A percentile compares a stretch with the other conserved stretches of the same genome.
Evolutionary conservation across 2,797 vertebrate species (phyloP).

Genomic region (Rhinogobio ventralis): DNA sequence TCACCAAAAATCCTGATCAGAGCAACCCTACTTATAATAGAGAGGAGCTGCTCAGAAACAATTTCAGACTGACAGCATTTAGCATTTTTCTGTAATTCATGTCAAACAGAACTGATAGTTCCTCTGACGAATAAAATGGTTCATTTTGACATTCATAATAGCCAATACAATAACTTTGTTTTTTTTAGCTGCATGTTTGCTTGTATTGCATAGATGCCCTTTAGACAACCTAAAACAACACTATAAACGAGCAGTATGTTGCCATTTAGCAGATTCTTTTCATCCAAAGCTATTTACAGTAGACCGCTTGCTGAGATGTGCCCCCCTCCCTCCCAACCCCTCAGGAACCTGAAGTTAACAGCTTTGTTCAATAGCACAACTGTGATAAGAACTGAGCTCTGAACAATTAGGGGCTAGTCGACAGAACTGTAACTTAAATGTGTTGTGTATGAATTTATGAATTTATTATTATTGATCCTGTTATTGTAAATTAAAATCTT

Average conservation of each 20-base stretch:
- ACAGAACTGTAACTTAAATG: neutral
- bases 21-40: too few species aligned
- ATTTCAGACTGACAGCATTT: too few species aligned
- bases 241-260: conserved; percentile 23
- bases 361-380: conserved; percentile 7
- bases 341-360: conserved; percentile 14
- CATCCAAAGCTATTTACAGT: conserved; percentile 26
- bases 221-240: conserved; percentile 28
- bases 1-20: too few species aligned
- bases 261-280: conserved; percentile 12
- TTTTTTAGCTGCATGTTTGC: neutral
- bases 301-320: neutral
- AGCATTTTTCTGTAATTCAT: too few species aligned
- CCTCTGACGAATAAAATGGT: neutral
- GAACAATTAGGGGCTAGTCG: neutral
- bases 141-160: neutral
- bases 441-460: neutral
- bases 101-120: too few species aligned
- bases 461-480: neutral
- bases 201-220: conserved; percentile 6
- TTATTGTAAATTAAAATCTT: neutral
- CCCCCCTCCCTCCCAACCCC: neutral
- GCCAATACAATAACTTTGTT: neutral
- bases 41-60: too few species aligned
- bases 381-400: neutral